Conservation (phyloP, 2,888 invertebrate genomes). For the Panzeria rudis region DNA sequence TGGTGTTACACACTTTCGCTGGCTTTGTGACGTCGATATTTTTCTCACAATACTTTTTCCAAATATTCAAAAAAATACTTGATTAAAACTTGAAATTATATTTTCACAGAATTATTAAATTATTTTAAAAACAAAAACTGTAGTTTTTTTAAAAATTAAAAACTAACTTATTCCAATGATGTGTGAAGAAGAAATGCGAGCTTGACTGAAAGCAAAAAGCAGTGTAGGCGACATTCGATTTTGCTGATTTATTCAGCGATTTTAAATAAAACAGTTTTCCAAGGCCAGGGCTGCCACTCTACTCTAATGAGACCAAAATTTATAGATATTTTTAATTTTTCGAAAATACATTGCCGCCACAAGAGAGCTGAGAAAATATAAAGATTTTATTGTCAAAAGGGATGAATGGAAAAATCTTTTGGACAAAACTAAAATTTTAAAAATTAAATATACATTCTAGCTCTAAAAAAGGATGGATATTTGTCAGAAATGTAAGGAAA, state of each 20-base stretch:
- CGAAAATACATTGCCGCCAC: no score
- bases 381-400: no score
- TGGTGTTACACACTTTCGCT: constrained; percentile 56
- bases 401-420: no score
- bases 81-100: not conserved
- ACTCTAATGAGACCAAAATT: no score
- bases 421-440: no score
- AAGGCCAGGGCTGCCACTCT: not conserved
- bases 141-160: constrained; percentile 23
- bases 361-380: no score
- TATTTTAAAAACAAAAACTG: constrained; percentile 49
- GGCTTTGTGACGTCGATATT: constrained; percentile 61
- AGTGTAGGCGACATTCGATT: constrained; percentile 4
- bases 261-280: not conserved
- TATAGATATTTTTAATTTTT: no score
- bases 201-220: constrained; percentile 26
- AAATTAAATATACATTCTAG: no score
- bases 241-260: not conserved
- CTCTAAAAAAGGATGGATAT: no score
- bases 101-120: constrained; percentile 22
- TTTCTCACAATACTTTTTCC: constrained; percentile 4
- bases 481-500: no score
- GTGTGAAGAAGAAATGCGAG: constrained; percentile 64
- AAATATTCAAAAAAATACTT: not conserved
- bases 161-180: constrained; percentile 61